phyloP scores from a whole-genome alignment of 2,113 vertebrate genomes.

The Oxyura jamaicensis region DNA sequence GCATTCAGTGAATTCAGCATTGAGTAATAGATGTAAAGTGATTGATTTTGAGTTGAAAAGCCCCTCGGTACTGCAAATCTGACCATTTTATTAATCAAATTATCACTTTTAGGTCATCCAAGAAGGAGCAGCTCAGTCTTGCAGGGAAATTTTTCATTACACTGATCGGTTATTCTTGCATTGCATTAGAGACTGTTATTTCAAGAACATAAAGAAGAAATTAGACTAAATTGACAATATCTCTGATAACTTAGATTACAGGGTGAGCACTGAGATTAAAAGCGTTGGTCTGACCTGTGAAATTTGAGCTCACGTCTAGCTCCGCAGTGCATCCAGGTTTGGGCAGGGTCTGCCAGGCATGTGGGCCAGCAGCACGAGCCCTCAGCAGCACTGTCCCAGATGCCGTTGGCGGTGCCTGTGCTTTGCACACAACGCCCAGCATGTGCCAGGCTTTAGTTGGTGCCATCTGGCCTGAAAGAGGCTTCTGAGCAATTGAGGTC shows the following conservation, averaged over 20 bases:
- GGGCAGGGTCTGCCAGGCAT: not conserved
- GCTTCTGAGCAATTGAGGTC: no score
- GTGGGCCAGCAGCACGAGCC: not conserved
- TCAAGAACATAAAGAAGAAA: not conserved
- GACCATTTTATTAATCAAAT: slow-evolving; percentile 56
- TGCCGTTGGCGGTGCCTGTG: not conserved
- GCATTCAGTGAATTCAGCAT: not conserved
- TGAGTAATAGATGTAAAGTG: slow-evolving; percentile 17
- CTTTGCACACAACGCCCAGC: rapidly evolving
- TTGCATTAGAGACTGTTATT: not conserved
- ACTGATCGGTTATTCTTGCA: not conserved
- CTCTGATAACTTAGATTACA: not conserved
- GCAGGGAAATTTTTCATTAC: not conserved
- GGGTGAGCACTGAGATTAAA: not conserved
- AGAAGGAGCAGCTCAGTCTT: not conserved
- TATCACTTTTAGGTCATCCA: not conserved
- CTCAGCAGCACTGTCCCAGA: not conserved
- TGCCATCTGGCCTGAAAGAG: not conserved
- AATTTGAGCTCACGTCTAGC: not conserved
- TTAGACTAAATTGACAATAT: not conserved
- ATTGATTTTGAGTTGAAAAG: slow-evolving; percentile 34
- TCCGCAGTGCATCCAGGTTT: not conserved
- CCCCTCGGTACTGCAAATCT: not conserved
- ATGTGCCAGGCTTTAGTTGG: rapidly evolving
- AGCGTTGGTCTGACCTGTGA: not conserved